Base-by-base conservation (phyloP, 2,888 invertebrate genomes). In the Glyphotaelius pellucidus region DNA sequence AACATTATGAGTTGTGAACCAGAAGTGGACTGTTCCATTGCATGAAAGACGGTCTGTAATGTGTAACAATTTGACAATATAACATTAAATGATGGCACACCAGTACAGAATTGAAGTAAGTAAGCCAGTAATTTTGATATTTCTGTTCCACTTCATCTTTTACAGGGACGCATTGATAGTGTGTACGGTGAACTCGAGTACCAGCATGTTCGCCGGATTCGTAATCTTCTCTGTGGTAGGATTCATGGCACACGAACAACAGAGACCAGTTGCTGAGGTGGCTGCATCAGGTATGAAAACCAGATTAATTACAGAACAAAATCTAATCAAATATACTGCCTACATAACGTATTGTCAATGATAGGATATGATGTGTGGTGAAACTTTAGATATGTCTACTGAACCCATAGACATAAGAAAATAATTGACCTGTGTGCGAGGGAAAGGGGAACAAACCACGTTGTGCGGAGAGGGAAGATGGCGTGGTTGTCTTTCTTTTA, bases 211-310 rank as follows among this genome's bases (percentile, higher is more conserved):
- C 95, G 98, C 99, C 90, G 99, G 99, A 0, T 99, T 99, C 94
- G 99, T 99, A 32, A 99, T 99, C 94, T 99, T 99, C 95, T 99
- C 99, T 0, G 98, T 99, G 1, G 98, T 99, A 80, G 99, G 99
- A 0, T 99, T 98, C 95, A 99, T 99, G 99, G 98, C 99, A 0
- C 98, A 99, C 94, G 98, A 98, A 94, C 99, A 99, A 94, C 98
- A 98, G 94, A 97, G 98, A 94, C 98, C 98, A 0, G 98, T 99
- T 0, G 98, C 97, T 81, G 98, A 99, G 95, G 99, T 99, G 0
- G 99, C 99, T 31, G 98, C 98, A 91, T 99, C 99, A 95, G 98
- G 98, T 98, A 95, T 94, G 93, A 52, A 67, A 19, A n/a, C 35
- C 14, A 31, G 38, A 80, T 32, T 38, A 47, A 47, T 30, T 12